Evolutionary conservation across 2,888 invertebrate genomes (phyloP), one percentile per base, ranked within the genome.

Genomic region (Polyommatus icarus): DNA sequence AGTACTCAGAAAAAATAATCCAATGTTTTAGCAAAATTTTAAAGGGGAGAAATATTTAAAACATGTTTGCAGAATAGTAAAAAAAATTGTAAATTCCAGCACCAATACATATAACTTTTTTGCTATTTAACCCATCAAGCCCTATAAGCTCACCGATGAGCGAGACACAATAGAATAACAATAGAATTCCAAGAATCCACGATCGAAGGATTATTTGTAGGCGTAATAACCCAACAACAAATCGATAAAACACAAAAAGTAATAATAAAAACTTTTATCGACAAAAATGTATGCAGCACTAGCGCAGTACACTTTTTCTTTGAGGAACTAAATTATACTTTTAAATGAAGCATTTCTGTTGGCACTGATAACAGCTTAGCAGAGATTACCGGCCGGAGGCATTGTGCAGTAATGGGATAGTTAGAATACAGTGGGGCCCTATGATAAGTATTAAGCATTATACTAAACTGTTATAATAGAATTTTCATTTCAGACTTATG

Each of bases 291-390:
- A 10, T 10, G 46, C 73, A 54, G 0, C 29, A 75, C 75, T 75
- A 54, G 4, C 4, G 18, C 54, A 18, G 18, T 54, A 54, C 50
- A 29, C 50, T 73, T 50, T 75, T 54, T 29, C 46, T 75, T 50
- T 54, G 50, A 29, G 24, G 73, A 24, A 75, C 46, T 29, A 6
- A 24, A 75, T 75, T 75, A 50, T 54, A 75, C 24, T 54, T 75
- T 54, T 50, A 75, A 75, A 75, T 75, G 75, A 75, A 75, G 75
- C 75, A 75, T 75, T 54, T 75, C 75, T 75, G 75, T 54, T 75
- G 24, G 24, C 50, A 50, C 54, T 54, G 75, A 75, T 75, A 75
- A 75, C 15, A 29, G 75, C 46, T 75, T 29, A 75, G 75, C 29
- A 24, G 29, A 75, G 75, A 75, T 75, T 75, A 75, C 50, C 18